A percentile compares a stretch with the other conserved stretches of the same genome.
phyloP scores from a whole-genome alignment of 2,113 vertebrate genomes.

The Rattus rattus region DNA sequence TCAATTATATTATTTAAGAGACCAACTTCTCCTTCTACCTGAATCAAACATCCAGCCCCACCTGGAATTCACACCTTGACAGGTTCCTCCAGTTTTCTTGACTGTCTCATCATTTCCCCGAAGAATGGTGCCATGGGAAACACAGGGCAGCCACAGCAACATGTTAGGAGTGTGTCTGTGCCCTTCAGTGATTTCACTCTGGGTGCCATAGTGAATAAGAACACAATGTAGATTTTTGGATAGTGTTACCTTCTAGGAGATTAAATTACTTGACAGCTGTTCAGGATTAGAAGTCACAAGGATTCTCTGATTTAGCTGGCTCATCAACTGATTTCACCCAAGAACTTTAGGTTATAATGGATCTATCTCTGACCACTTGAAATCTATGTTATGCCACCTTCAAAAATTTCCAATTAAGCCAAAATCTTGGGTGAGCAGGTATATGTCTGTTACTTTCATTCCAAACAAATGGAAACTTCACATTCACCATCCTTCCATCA shows the following conservation, averaged over 20 bases:
- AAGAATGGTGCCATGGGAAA: background rate
- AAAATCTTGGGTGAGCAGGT: background rate
- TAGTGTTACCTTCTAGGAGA: background rate
- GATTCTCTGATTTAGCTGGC: background rate
- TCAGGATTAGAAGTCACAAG: background rate
- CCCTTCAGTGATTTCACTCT: background rate
- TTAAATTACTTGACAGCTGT: background rate
- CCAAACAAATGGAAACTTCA: background rate
- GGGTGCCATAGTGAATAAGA: conserved; percentile 9
- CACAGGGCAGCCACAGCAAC: background rate
- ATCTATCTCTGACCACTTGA: background rate
- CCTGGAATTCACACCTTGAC: background rate
- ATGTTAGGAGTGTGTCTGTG: background rate
- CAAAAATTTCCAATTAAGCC: background rate
- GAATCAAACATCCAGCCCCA: background rate
- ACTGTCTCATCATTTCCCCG: background rate
- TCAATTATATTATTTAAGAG: background rate
- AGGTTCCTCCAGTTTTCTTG: conserved; percentile 14
- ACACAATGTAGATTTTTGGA: background rate
- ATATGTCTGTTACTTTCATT: conserved; percentile 13
- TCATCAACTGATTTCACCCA: conserved; percentile 2
- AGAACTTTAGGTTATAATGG: background rate
- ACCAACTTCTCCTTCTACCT: background rate
- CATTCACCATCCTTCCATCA: background rate
- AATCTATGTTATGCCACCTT: background rate